phyloP scores from a whole-genome alignment of 2,113 vertebrate genomes.

The Xenopus borealis region DNA sequence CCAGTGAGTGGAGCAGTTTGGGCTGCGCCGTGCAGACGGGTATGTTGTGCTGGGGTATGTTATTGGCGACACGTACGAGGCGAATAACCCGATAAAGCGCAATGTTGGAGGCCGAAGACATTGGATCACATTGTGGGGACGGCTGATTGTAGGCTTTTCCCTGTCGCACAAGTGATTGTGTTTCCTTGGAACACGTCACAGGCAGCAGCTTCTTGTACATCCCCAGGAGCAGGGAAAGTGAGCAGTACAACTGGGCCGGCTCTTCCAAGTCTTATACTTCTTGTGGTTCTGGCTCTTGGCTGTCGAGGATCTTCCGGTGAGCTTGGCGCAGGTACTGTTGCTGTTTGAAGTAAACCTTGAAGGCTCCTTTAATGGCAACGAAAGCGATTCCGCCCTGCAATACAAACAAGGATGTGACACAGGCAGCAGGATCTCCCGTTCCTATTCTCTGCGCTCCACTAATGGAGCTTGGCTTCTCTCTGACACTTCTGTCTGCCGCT shows the following conservation, averaged over 20 bases:
- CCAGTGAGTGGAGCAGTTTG: too few species aligned
- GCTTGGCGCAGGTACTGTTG: constrained; percentile 98
- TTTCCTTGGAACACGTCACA: constrained; percentile 49
- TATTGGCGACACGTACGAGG: too few species aligned
- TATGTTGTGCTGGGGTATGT: neutral
- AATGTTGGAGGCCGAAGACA: neutral
- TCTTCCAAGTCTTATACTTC: constrained; percentile 79
- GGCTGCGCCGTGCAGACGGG: neutral
- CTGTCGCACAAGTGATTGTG: constrained; percentile 64
- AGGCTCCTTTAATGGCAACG: constrained; percentile 98
- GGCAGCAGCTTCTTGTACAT: constrained; percentile 68
- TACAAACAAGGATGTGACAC: neutral
- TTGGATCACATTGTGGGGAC: constrained; percentile 63
- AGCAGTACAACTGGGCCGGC: constrained; percentile 52
- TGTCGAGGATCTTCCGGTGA: constrained; percentile 97
- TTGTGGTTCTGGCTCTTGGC: constrained; percentile 90
- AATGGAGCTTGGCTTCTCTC: too few species aligned
- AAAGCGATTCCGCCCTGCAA: constrained; percentile 97
- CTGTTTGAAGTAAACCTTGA: constrained; percentile 99
- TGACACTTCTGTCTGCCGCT: too few species aligned
- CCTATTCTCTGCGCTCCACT: neutral
- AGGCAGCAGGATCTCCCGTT: neutral
- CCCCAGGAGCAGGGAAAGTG: constrained; percentile 57
- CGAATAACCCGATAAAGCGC: neutral
- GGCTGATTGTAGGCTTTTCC: constrained; percentile 59